Base-by-base conservation (phyloP, 2,113 vertebrate genomes). In the Varanus salvator region DNA sequence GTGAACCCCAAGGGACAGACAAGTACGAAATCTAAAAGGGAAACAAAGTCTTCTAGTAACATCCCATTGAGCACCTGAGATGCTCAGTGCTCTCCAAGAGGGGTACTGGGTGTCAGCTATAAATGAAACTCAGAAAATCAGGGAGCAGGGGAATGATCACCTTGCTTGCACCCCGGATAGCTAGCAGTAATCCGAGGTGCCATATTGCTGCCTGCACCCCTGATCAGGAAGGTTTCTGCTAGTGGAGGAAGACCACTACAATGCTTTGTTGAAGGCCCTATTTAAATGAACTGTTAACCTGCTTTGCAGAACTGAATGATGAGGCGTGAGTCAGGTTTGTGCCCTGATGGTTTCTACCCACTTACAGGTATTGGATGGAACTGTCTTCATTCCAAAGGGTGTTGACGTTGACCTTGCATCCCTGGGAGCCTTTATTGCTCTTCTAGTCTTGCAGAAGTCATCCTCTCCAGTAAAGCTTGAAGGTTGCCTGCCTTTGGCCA, bases 341-440 rank as follows among this genome's bases (percentile, higher is more conserved):
- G 17, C 12, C 23, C 17, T 52, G 83, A 6, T 71, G 27, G 50
- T 1, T 4, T 1, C 15, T 21, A n/a, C 3, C 84, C 57, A 15
- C 50, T 27, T 1, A 44, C 38, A 44, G 38, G 38, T 44, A 44
- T 44, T 44, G 38, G 38, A 44, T 44, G 38, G 38, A 44, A 44
- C 38, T 44, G 38, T 3, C 38, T 44, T 44, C 38, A 44, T 44
- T 78, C 14, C 57, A 60, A 64, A 44, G 44, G 9, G 60, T 84
- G 19, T 29, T 66, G 17, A 71, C n/a, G 31, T 74, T 85, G 69
- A 12, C 60, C 27, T 85, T 12, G 3, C 7, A 71, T 83, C 77
- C 85, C 64, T 87, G 91, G 82, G 68, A 91, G 90, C 91, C 91
- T 44, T 86, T 84, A 93, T 89, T 89, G 68, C 92, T 50, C 83